Evolutionary conservation across 2,888 invertebrate species (phyloP).

Genomic region (Diachrysia chrysitis): DNA sequence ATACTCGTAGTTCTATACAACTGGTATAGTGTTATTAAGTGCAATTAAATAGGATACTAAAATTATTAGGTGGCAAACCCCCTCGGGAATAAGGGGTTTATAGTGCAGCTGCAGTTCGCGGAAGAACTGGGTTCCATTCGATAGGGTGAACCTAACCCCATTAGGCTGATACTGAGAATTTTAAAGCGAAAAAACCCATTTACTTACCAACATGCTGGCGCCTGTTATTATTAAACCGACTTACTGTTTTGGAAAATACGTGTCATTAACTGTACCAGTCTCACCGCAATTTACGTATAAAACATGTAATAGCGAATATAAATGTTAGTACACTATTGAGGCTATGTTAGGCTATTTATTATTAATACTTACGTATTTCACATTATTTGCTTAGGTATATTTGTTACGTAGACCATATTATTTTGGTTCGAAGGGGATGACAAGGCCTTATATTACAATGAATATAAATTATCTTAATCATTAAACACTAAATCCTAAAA

Average conservation of each 20-base stretch:
- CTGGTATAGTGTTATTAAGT: slow-evolving; percentile 3
- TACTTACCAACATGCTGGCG: neutral
- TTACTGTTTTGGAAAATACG: slow-evolving; percentile 2
- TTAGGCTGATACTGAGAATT: slow-evolving; percentile 19
- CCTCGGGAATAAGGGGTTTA: slow-evolving; percentile 15
- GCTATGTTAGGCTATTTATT: neutral
- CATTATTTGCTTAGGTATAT: slow-evolving; percentile 7
- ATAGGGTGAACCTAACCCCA: slow-evolving; percentile 24
- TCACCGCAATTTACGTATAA: neutral
- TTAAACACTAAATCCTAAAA: slow-evolving; percentile 17
- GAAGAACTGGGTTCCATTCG: slow-evolving; percentile 15
- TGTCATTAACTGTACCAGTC: neutral
- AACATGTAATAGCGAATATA: no score
- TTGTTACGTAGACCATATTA: slow-evolving; percentile 16
- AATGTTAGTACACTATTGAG: no score
- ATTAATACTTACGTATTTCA: neutral
- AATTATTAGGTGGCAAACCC: slow-evolving; percentile 26
- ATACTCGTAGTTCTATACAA: no score
- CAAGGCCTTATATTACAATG: slow-evolving; percentile 6
- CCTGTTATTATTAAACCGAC: neutral
- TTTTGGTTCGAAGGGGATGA: slow-evolving; percentile 1
- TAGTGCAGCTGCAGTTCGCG: slow-evolving; percentile 30
- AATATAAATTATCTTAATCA: slow-evolving; percentile 11
- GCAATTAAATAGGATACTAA: slow-evolving; percentile 1
- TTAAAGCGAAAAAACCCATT: slow-evolving; percentile 17